Base-by-base conservation (phyloP, 2,797 vertebrate genomes). In the Clarias platycephalus region DNA sequence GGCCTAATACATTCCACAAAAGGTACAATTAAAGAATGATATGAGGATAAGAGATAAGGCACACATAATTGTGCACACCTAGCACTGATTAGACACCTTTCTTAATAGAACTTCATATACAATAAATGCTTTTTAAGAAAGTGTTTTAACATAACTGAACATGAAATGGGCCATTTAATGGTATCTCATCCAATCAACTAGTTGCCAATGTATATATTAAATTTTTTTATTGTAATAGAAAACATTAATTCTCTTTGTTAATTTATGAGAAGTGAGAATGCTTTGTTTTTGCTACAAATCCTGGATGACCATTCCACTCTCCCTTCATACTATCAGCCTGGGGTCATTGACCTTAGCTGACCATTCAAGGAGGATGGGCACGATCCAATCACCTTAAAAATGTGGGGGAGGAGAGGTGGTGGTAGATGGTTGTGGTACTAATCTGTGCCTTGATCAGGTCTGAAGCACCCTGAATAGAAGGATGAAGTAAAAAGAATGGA, bases 361-460 rank as follows among this genome's bases (percentile, higher is more conserved):
- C 93, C 93, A 93, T 81, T 10, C 72, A 75, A 89, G 92, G 92
- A 92, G 93, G 93, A 94, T 89, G 92, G 93, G 91, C 88, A 89
- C 49, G 90, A 92, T 93, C 89, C 84, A 90, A 93, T 93, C 93
- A 93, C 93, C 92, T 94, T 94, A 94, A 95, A 90, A 68, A 81
- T 86, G 81, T 80, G 88, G 84, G 82, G 83, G 87, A 58, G 63
- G 87, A 81, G 55, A 58, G 83, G 31, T 62, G 86, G 62, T 86
- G 81, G 82, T 89, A 87, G 88, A 89, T 90, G 91, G 91, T 89
- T 91, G 92, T 86, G 88, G 86, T 75, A 91, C 89, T 92, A 93
- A 94, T 95, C 91, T 93, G 87, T 90, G 89, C 90, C 81, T 83
- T 86, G 86, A 91, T 95, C 91, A 88, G 89, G 88, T 87, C 84